A percentile compares a stretch with the other conserved stretches of the same genome.
These are phyloP conservation scores for Blastobasis adustella DNA, from an alignment of 2,888 invertebrate genomes.

Conservation along the genomic window DNA sequence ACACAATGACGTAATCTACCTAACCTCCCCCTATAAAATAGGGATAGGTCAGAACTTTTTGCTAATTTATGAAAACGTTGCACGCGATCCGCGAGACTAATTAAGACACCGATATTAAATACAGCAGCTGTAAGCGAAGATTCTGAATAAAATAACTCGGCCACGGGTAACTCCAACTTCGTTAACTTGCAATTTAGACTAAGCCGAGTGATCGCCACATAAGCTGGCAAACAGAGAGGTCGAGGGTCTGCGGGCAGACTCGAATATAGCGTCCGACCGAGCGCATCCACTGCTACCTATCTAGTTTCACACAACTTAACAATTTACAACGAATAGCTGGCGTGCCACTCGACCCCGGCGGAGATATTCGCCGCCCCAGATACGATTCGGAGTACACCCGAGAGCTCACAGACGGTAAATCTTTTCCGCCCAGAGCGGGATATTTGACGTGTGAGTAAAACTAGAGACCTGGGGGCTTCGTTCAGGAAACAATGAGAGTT, in stretches of 20 bases:
- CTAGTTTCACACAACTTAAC: constrained; percentile 41
- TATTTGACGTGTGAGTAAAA: not conserved
- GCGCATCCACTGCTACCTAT: constrained; percentile 33
- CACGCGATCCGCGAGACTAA: too few relatives aligned
- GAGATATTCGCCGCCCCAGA: constrained; percentile 4
- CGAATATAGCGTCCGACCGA: constrained; percentile 32
- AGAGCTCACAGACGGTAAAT: not conserved
- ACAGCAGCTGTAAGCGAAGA: not conserved
- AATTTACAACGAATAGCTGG: constrained; percentile 25
- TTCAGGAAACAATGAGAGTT: constrained; percentile 29
- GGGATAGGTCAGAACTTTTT: too few relatives aligned
- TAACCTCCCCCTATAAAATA: too few relatives aligned
- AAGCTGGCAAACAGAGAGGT: constrained; percentile 47
- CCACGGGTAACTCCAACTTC: constrained; percentile 32
- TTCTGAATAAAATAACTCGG: constrained; percentile 17
- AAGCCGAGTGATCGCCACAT: constrained; percentile 52
- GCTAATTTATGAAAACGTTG: too few relatives aligned
- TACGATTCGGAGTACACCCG: not conserved
- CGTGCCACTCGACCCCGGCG: constrained; percentile 21
- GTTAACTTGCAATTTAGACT: constrained; percentile 61
- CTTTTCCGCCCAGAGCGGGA: not conserved
- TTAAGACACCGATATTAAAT: too few relatives aligned
- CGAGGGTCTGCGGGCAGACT: constrained; percentile 42
- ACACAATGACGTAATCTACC: too few relatives aligned
- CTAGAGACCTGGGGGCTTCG: constrained; percentile 3